phyloP scores from a whole-genome alignment of 2,113 vertebrate genomes.

The Danio rerio region DNA sequence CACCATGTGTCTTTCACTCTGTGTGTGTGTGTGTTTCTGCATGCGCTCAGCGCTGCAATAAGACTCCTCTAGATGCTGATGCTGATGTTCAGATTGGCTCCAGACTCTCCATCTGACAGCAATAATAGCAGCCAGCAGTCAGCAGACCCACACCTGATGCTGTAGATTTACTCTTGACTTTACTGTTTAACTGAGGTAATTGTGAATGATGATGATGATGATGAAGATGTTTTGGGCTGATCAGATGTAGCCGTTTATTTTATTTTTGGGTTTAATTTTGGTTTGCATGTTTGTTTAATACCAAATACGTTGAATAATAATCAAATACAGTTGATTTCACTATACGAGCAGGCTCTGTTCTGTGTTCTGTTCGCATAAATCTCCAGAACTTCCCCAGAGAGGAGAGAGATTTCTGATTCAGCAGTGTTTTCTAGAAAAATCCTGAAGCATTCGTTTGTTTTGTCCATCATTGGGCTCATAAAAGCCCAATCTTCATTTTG shows the following conservation, averaged over 20 bases:
- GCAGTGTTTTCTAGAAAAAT: no score
- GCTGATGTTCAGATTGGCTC: background rate
- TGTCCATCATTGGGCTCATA: no score
- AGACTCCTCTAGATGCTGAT: background rate
- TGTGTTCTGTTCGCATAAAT: background rate
- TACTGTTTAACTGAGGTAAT: background rate
- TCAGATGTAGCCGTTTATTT: background rate
- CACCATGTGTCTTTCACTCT: background rate
- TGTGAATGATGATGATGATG: no score
- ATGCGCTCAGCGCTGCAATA: background rate
- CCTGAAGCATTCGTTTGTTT: no score
- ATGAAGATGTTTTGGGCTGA: background rate
- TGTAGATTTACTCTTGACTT: background rate
- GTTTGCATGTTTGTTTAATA: background rate
- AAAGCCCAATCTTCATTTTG: no score
- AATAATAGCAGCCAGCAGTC: slow-evolving; percentile 26
- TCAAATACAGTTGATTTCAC: slow-evolving; percentile 9
- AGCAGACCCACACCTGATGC: background rate
- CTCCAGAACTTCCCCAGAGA: background rate
- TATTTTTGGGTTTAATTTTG: no score
- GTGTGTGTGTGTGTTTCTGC: slow-evolving; percentile 7
- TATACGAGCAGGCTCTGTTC: background rate
- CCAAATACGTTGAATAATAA: background rate
- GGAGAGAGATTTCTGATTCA: no score
- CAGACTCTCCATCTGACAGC: slow-evolving; percentile 7